A percentile compares a stretch with the other conserved stretches of the same genome.
Evolutionary conservation across 2,113 vertebrate species (phyloP).

Genomic region (Dunckerocampus dactyliophorus): DNA sequence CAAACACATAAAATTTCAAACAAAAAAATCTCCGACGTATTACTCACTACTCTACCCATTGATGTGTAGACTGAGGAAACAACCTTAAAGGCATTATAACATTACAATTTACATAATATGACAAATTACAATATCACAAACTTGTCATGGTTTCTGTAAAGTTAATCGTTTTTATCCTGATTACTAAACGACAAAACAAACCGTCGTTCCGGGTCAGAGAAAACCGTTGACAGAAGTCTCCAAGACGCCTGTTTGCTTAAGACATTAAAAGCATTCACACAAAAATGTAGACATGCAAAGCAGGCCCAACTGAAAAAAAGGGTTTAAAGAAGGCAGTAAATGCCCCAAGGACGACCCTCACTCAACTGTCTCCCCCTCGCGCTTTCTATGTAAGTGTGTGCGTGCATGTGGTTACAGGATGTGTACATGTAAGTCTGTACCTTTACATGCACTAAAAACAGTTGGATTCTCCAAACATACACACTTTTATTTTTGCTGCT

Average conservation of each 20-base stretch:
- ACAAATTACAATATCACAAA: background rate
- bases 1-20: background rate
- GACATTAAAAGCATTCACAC: conserved; percentile 14
- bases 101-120: background rate
- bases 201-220: background rate
- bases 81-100: background rate
- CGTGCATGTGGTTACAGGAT: conserved; percentile 59
- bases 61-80: background rate
- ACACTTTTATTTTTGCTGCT: too few species aligned
- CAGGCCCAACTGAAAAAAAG: conserved; percentile 46
- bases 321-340: conserved; percentile 41
- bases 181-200: conserved; percentile 2
- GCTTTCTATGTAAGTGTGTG: conserved; percentile 29
- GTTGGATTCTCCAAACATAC: background rate
- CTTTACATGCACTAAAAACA: too few species aligned
- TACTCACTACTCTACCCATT: background rate
- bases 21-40: background rate
- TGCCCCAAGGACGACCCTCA: conserved; percentile 40
- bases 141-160: conserved; percentile 3
- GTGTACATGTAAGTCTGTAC: conserved; percentile 33
- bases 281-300: conserved; percentile 43
- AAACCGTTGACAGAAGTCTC: conserved; percentile 1
- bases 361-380: conserved; percentile 30
- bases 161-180: conserved; percentile 10
- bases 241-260: conserved; percentile 11